Evolutionary conservation across 2,888 invertebrate genomes (phyloP), one percentile per base, ranked within the genome.

Genomic region (Diarsia mendica): DNA sequence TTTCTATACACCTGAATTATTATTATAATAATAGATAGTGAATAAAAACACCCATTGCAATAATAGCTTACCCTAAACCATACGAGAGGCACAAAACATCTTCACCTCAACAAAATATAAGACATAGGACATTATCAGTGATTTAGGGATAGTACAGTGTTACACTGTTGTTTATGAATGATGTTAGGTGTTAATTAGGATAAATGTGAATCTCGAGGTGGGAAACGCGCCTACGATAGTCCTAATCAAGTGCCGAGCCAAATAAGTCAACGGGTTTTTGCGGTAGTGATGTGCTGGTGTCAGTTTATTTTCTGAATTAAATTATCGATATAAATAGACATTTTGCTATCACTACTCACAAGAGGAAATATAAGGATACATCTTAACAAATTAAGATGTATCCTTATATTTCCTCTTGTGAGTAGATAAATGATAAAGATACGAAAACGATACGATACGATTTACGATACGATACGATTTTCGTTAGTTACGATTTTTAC

Each of bases 211-310:
- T 53, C 71, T 72, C 82, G 82, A 86, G 86, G 84, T 89, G 90
- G 90, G 93, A 93, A 71, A 87, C 90, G 87, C 93, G 92, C 93
- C 94, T 92, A 94, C 94, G 88, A 86, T 82, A 79, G 83, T 80
- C 87, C 90, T 93, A 92, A 93, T 93, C 92, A 92, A 86, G 88
- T 86, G 86, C 82, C 87, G 86, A 84, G 90, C 93, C 91, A 91
- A 92, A 93, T 92, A 93, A 90, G 91, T 91, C 89, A 84, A 85
- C 86, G 84, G 73, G 84, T 85, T 82, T 80, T 71, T 69, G 66
- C 65, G 5, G 49, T 88, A 89, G 87, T 86, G 88, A 74, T 84
- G 89, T 39, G 20, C 58, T 28, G 13, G 23, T 39, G 28, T 3
- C 58, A 13, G 18, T 33, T 49, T 1, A 4, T 4, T 67, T 9